Evolutionary conservation across 1,140 invertebrate species (phyloP).

Genomic region (Diplogasteroides magnus): DNA sequence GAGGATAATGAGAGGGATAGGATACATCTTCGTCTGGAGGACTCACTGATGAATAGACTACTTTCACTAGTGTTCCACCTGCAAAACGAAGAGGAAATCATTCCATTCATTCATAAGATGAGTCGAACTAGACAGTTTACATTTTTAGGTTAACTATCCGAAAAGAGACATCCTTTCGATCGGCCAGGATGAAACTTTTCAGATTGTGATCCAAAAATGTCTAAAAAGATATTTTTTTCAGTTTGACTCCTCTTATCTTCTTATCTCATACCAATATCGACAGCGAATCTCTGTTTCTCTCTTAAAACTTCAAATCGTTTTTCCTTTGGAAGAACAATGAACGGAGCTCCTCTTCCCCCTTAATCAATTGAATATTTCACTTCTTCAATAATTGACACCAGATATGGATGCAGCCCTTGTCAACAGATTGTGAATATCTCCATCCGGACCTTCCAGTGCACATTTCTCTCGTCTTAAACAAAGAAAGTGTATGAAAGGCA

Average conservation of each 20-base stretch:
- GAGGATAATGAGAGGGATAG: not conserved
- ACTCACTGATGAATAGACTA: slow-evolving; percentile 4
- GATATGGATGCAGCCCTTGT: not conserved
- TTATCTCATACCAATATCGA: slow-evolving; percentile 24
- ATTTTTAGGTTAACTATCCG: too few species aligned
- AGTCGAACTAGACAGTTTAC: too few species aligned
- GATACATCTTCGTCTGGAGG: slow-evolving; percentile 1
- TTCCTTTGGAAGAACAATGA: slow-evolving; percentile 15
- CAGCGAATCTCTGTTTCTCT: slow-evolving; percentile 10
- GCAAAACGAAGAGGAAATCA: too few species aligned
- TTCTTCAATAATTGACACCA: too few species aligned
- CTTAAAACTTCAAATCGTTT: slow-evolving; percentile 3
- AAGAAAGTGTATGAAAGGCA: too few species aligned
- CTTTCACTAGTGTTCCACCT: slow-evolving; percentile 13
- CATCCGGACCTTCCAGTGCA: not conserved
- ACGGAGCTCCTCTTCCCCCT: not conserved
- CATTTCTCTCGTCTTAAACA: not conserved
- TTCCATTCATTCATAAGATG: too few species aligned
- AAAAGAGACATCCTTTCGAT: not conserved
- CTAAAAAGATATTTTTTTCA: too few species aligned
- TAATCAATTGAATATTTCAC: too few species aligned
- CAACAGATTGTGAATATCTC: not conserved
- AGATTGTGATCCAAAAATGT: too few species aligned
- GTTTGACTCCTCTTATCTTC: too few species aligned
- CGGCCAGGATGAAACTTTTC: too few species aligned